phyloP scores from a whole-genome alignment of 2,888 invertebrate species.

The Pharmacophagus antenor region DNA sequence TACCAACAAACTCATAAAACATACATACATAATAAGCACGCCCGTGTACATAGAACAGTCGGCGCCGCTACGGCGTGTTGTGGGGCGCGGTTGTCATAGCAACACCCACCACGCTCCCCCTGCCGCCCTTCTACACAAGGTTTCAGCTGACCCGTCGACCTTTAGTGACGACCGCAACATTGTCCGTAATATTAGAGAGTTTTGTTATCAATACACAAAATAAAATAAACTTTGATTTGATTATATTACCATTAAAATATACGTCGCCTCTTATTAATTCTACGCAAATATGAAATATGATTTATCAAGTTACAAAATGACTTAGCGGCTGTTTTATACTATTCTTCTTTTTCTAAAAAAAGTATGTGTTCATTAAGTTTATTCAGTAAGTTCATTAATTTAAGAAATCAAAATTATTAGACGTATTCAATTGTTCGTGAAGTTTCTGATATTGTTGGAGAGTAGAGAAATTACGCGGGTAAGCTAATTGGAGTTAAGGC shows the following conservation, averaged over 20 bases:
- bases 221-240: not conserved
- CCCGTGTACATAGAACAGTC: slow-evolving; percentile 44
- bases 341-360: no score
- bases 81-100: slow-evolving; percentile 70
- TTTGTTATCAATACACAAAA: slow-evolving; percentile 11
- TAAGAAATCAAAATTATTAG: slow-evolving; percentile 7
- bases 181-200: slow-evolving; percentile 49
- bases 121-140: slow-evolving; percentile 41
- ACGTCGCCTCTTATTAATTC: not conserved
- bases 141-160: slow-evolving; percentile 74
- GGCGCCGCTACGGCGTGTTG: slow-evolving; percentile 78
- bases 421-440: slow-evolving; percentile 2
- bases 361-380: no score
- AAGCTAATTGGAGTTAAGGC: slow-evolving; percentile 4
- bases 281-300: not conserved
- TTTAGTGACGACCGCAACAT: slow-evolving; percentile 66
- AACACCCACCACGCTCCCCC: slow-evolving; percentile 48
- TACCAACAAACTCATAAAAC: slow-evolving; percentile 66
- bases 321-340: no score
- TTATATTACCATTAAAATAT: not conserved
- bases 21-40: slow-evolving; percentile 62
- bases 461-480: slow-evolving; percentile 6
- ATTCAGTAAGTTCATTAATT: not conserved
- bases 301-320: no score
- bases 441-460: slow-evolving; percentile 6